A percentile compares a stretch with the other conserved stretches of the same genome.
Evolutionary conservation across 2,888 invertebrate genomes (phyloP).

Genomic region (Taenaris catops): DNA sequence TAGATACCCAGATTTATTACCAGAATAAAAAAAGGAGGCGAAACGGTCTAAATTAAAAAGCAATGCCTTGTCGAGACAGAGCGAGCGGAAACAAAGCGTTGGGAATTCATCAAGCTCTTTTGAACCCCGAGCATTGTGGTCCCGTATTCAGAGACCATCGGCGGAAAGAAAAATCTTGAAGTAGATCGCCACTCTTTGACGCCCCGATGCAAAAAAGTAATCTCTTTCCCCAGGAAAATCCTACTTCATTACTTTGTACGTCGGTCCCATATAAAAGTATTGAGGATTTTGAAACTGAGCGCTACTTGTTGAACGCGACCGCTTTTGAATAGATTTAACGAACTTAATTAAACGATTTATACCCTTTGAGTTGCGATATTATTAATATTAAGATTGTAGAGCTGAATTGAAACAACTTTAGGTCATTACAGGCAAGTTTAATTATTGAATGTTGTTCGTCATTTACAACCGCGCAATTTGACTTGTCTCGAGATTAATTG

Average conservation of each 20-base stretch:
- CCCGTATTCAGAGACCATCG: slow-evolving; percentile 60
- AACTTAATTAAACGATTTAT: slow-evolving; percentile 53
- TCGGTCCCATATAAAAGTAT: slow-evolving; percentile 47
- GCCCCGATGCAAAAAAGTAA: slow-evolving; percentile 62
- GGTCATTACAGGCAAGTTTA: slow-evolving; percentile 11
- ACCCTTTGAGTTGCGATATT: slow-evolving; percentile 22
- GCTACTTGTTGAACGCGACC: slow-evolving; percentile 63
- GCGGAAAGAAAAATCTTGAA: slow-evolving; percentile 66
- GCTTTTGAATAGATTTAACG: slow-evolving; percentile 56
- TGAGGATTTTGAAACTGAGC: slow-evolving; percentile 46
- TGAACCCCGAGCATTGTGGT: slow-evolving; percentile 69
- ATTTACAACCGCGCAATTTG: not conserved
- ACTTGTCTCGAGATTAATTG: slow-evolving; percentile 1
- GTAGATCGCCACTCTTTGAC: slow-evolving; percentile 72
- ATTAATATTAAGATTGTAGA: slow-evolving; percentile 18
- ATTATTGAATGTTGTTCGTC: slow-evolving; percentile 12
- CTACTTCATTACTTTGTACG: slow-evolving; percentile 63
- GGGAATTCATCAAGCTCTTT: slow-evolving; percentile 76
- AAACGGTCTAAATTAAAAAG: slow-evolving; percentile 77
- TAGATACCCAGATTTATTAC: slow-evolving; percentile 64
- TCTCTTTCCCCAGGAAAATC: slow-evolving; percentile 49
- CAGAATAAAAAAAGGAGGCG: slow-evolving; percentile 60
- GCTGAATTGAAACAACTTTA: slow-evolving; percentile 8
- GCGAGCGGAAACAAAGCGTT: slow-evolving; percentile 72
- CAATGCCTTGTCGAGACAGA: slow-evolving; percentile 71